Conservation (phyloP, 2,888 invertebrate genomes). For the Euplagia quadripunctaria region DNA sequence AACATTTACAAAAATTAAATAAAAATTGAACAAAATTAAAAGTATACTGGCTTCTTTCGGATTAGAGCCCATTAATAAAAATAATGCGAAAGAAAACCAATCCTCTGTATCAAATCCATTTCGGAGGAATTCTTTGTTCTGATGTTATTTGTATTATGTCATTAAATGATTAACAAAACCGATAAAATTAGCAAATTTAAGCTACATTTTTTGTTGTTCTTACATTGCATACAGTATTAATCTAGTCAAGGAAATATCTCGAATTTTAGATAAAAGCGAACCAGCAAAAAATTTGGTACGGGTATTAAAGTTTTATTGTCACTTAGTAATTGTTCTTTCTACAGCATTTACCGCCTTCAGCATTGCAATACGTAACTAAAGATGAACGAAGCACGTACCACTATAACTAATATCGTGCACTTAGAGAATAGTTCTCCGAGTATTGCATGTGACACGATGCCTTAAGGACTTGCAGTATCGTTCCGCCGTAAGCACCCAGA, state of each 20-base stretch:
- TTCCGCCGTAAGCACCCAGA: conserved; percentile 32
- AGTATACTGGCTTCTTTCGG: no score
- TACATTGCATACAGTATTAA: neutral
- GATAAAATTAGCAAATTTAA: neutral
- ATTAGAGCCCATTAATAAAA: neutral
- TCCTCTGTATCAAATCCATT: neutral
- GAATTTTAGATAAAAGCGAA: neutral
- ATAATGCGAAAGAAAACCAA: neutral
- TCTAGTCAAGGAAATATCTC: neutral
- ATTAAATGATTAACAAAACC: neutral
- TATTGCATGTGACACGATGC: conserved; percentile 50
- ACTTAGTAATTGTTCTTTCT: neutral
- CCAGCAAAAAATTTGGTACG: neutral
- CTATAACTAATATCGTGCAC: conserved; percentile 25
- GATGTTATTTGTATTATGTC: neutral
- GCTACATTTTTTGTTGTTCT: neutral
- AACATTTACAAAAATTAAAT: no score
- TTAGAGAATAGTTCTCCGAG: conserved; percentile 28
- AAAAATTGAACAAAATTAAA: no score
- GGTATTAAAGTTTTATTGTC: neutral
- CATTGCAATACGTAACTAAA: neutral
- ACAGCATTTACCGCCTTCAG: neutral
- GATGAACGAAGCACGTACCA: conserved; percentile 13
- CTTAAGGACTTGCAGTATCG: conserved; percentile 45
- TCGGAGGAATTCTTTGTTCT: neutral